Conservation (phyloP, 2,797 vertebrate genomes). For the Sebastes diaconus region DNA sequence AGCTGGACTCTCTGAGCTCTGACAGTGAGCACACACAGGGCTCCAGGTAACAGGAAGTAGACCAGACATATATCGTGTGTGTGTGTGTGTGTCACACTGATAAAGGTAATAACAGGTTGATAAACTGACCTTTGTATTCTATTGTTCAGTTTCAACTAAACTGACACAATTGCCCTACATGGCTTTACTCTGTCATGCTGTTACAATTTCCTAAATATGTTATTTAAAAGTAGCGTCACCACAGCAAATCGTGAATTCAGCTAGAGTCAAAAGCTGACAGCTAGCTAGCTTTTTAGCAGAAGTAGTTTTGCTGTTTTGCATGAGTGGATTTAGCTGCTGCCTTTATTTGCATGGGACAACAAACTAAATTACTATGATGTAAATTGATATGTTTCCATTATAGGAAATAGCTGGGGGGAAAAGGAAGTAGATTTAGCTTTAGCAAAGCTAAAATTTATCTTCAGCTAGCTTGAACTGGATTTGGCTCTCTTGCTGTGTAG, state of each 20-base stretch:
- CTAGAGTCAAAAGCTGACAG: background rate
- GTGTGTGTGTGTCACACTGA: background rate
- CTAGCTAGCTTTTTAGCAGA: background rate
- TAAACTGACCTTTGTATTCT: background rate
- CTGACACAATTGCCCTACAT: background rate
- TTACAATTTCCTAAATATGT: background rate
- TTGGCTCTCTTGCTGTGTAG: background rate
- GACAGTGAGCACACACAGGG: conserved; percentile 83
- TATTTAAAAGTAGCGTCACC: background rate
- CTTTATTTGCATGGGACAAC: background rate
- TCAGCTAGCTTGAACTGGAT: background rate
- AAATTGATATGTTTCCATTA: background rate
- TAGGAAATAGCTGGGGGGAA: background rate
- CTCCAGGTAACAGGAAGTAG: conserved; percentile 71
- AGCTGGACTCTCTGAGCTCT: conserved; percentile 91
- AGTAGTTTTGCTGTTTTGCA: background rate
- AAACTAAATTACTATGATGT: background rate
- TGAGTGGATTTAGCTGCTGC: background rate
- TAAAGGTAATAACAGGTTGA: background rate
- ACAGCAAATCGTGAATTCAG: background rate
- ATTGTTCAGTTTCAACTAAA: background rate
- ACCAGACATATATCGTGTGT: background rate
- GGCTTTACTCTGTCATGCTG: background rate
- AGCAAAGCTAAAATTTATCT: background rate
- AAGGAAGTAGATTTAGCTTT: background rate